Evolutionary conservation across 2,888 invertebrate genomes (phyloP), one percentile per base, ranked within the genome.

Genomic region (Creontiades dilutus): DNA sequence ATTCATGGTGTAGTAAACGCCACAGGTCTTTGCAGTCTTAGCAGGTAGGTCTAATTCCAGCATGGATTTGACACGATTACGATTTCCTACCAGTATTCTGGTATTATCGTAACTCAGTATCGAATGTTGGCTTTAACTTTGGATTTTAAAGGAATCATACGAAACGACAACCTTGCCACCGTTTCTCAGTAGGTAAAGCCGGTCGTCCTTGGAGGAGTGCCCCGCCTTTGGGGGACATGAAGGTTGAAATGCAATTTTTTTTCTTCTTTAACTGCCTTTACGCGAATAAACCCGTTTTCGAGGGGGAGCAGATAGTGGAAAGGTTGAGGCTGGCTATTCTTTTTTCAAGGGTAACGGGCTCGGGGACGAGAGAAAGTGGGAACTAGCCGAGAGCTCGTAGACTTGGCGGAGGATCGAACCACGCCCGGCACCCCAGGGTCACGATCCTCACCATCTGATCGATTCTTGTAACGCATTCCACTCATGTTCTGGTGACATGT

Each of bases 341-440:
- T 27, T 37, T 68, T 68, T 19, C 68, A 68, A 68, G 68, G 68
- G 57, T 57, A 57, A 57, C 57, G 57, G 57, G 57, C 0, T 5
- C 57, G n/a, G 5, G 57, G 14, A 57, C n/a, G 57, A n/a, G 68
- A 68, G 68, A 68, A 68, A 68, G 68, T 57, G 57, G 57, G 57
- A 57, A 57, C 57, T 16, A 57, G 57, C 57, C n/a, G 57, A 57
- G n/a, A 16, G 13, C 37, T 57, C 57, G 57, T 57, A 57, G 57
- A 57, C 14, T 57, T 57, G 57, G 52, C 16, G 52, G 52, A 52
- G 52, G 57, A 57, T n/a, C 57, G 16, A 57, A 57, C 57, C 57
- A 57, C 57, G n/a, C 57, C 57, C 57, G 57, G n/a, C 16, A 57
- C 14, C n/a, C 57, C 57, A 57, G 57, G 57, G 57, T n/a, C 57